A percentile compares a stretch with the other conserved stretches of the same genome.
Conservation (phyloP, 2,888 invertebrate genomes). For the Eupithecia exiguata region DNA sequence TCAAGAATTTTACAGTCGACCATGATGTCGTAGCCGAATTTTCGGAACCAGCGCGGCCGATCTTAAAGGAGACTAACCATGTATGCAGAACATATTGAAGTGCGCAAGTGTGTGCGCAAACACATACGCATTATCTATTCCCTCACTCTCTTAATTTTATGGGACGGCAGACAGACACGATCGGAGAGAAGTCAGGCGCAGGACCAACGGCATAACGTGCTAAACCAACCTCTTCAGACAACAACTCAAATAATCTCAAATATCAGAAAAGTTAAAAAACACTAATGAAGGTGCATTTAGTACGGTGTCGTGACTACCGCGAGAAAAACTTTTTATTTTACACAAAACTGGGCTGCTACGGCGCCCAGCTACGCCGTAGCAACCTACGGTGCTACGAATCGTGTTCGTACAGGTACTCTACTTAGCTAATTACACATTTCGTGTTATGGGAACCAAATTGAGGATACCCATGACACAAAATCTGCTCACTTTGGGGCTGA, state of each 20-base stretch:
- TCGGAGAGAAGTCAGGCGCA: background rate
- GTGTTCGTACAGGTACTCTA: no score
- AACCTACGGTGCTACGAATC: no score
- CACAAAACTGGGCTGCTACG: background rate
- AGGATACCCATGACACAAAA: no score
- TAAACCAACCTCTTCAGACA: background rate
- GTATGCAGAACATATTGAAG: background rate
- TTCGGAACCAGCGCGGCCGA: background rate
- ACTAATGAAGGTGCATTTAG: no score
- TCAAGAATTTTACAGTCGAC: background rate
- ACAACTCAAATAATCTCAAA: no score
- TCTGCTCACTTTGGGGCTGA: no score
- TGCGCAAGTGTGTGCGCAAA: background rate
- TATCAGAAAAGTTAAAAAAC: no score
- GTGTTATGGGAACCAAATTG: no score
- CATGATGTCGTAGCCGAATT: background rate
- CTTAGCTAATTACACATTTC: no score
- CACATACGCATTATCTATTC: background rate
- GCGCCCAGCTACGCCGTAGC: background rate
- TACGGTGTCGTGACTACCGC: background rate
- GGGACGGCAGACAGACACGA: background rate
- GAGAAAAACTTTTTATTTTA: background rate
- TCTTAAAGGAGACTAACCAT: background rate
- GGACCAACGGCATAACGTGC: background rate
- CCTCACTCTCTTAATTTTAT: background rate